Evolutionary conservation across 1,140 invertebrate genomes (phyloP), one percentile per base, ranked within the genome.

Genomic region (Diplogasteroides magnus): DNA sequence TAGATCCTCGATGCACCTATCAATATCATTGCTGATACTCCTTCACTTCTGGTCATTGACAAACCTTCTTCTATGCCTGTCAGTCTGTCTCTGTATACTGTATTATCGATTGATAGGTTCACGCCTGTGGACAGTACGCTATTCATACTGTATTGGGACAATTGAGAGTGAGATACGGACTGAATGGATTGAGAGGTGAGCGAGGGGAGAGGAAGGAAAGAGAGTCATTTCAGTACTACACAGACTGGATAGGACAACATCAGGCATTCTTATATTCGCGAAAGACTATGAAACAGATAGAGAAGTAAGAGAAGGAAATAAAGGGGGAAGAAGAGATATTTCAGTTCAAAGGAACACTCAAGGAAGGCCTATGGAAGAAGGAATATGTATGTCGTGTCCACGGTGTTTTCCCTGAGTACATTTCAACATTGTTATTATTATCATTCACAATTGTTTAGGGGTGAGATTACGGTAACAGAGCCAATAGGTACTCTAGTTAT

Each of bases 11-110:
- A 59, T 26, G 28, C 57, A 26, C 68, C 77, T 19, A 76, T 80
- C 64, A 48, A 72, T 58, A 90, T 99, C 85, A 90, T 98, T 84
- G 90, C 92, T 87, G 92, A 96, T 88, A 92, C 93, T 88, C 91
- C 96, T 85, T 92, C 98, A 87, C 88, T 97, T 86, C 89, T 98
- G 85, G 96, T 98, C 84, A 91, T 99, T 84, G 94, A 99, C 89
- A 99, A 99, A 89, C 96, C 97, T 80, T 91, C 94, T 83, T 98
- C 95, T 85, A 94, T 98, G 87, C 97, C 97, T 85, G 93, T 91
- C 6, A 48, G 19, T 6, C 6, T 6, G 19, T 11, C 6, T 48
- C 6, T 48, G 6, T 48, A 19, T 11, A 48, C 19, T 48, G 6
- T 48, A 48, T 48, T 48, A 11, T 48, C 37, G 6, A 48, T 48